Evolutionary conservation across 64 coral and sea anemone species (phyloP), one percentile per base, ranked within the genome.

Genomic region (Dendrophyllia cribrosa): DNA sequence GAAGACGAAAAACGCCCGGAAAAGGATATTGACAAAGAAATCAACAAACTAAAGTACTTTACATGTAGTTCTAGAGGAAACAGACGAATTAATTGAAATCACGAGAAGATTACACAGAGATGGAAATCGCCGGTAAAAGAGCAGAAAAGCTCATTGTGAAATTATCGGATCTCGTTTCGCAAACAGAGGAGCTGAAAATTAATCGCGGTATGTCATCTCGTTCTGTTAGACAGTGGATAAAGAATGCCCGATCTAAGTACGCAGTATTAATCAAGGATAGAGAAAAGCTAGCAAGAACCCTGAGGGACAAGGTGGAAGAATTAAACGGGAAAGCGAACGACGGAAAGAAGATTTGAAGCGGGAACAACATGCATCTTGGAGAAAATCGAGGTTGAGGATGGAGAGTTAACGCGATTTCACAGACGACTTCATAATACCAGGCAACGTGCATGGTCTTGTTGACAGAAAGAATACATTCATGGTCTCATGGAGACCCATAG

Each of bases 401-500:
- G 88, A 26, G 89, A 96, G 56, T 67, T 88, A 3, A 92, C 77
- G 10, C 88, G 76, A 69, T 66, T 92, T 44, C 51, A 88, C 4
- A 24, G 3, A 45, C 65, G 76, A 83, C 80, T 96, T 22, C 72
- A 58, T 56, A 68, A 91, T 68, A 81, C 78, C 24, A 91, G 53
- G 25, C 58, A 86, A 50, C 66, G 91, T 74, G 83, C 49, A 1
- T 92, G 89, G 94, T 22, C 71, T 50, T 69, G 94, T 74, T 88
- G 89, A 68, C 76, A 88, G 47, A 64, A 53, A 25, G 89, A 96
- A 49, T 92, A 96, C 43, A 65, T 96, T 19, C 94, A 96, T 61
- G 49, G 94, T 19, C 50, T 96, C 16, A 92, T 88, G 89, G 94
- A 92, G 75, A 81, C 82, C 74, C 88, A 91, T 60, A 81, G 93